Percentiles rank a stretch among this genome's conserved stretches.
phyloP scores from a whole-genome alignment of 2,888 invertebrate species.

The Lycaena phlaeas region DNA sequence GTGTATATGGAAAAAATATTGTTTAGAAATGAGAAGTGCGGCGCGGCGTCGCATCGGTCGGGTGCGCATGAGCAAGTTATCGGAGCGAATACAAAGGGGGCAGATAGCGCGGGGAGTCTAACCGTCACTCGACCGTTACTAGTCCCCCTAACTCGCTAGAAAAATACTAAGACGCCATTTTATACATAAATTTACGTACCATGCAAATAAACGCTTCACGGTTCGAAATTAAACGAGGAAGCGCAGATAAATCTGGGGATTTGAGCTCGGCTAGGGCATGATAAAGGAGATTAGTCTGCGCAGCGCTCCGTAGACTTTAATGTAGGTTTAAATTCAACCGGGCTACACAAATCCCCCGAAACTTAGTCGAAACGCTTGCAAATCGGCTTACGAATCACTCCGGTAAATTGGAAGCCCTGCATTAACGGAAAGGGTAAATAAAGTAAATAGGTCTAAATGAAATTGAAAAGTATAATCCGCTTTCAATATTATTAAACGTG shows the following conservation, averaged over 20 bases:
- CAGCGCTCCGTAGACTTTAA: conserved; percentile 43
- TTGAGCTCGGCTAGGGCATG: conserved; percentile 35
- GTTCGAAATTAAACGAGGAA: conserved; percentile 50
- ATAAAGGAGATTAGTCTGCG: conserved; percentile 48
- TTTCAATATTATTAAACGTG: conserved; percentile 44
- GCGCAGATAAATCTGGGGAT: conserved; percentile 35
- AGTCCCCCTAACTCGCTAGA: conserved; percentile 64
- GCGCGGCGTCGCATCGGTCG: conserved; percentile 63
- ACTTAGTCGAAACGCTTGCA: conserved; percentile 34
- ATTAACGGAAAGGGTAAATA: conserved; percentile 16
- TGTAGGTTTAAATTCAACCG: conserved; percentile 38
- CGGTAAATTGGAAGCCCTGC: conserved; percentile 32
- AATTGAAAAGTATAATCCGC: conserved; percentile 45
- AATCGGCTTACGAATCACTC: conserved; percentile 52
- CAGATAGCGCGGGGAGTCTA: conserved; percentile 70
- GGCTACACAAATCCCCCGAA: conserved; percentile 41
- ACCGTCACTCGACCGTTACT: conserved; percentile 71
- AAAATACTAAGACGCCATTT: conserved; percentile 66
- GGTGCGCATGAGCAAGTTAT: conserved; percentile 72
- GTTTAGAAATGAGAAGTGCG: conserved; percentile 63
- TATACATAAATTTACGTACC: conserved; percentile 35
- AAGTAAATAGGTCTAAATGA: conserved; percentile 31
- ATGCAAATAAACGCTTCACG: conserved; percentile 37
- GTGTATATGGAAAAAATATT: conserved; percentile 39
- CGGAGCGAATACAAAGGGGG: conserved; percentile 73